phyloP scores from a whole-genome alignment of 2,797 vertebrate genomes.

The Somateria mollissima region DNA sequence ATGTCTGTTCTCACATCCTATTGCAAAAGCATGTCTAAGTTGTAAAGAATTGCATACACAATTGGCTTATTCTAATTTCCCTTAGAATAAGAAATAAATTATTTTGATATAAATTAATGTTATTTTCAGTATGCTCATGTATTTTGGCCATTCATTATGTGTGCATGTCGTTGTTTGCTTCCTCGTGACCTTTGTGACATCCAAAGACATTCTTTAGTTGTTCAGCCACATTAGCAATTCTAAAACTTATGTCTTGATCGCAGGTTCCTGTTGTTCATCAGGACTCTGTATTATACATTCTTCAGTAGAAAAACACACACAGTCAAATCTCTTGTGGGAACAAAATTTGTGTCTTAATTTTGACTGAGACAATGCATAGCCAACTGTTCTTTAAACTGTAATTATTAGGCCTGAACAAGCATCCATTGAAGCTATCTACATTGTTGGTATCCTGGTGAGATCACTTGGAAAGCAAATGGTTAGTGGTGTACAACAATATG shows the following conservation, averaged over 20 bases:
- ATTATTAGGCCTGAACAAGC: slow-evolving; percentile 60
- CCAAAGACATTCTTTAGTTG: not conserved
- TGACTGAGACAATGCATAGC: slow-evolving; percentile 38
- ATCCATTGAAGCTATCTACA: slow-evolving; percentile 40
- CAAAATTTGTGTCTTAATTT: slow-evolving; percentile 38
- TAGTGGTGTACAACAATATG: slow-evolving; percentile 45
- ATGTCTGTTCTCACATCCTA: not conserved
- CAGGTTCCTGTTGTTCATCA: slow-evolving; percentile 20
- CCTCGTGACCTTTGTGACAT: not conserved
- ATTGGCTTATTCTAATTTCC: not conserved
- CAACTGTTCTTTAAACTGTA: slow-evolving; percentile 44
- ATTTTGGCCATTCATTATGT: not conserved
- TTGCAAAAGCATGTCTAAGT: not conserved
- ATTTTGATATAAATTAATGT: not conserved
- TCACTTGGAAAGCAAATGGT: slow-evolving; percentile 52
- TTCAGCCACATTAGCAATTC: not conserved
- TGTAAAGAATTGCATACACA: not conserved
- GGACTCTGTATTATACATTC: not conserved
- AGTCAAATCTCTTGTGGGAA: slow-evolving; percentile 29
- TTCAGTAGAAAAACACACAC: not conserved
- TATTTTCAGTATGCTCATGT: not conserved
- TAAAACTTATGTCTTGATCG: not conserved
- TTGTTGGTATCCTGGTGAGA: slow-evolving; percentile 61
- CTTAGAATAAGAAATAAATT: not conserved
- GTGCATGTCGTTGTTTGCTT: not conserved